A percentile compares a stretch with the other conserved stretches of the same genome.
These are phyloP conservation scores for Cuculus canorus DNA, from an alignment of 2,797 vertebrate species.

Conservation along the genomic window DNA sequence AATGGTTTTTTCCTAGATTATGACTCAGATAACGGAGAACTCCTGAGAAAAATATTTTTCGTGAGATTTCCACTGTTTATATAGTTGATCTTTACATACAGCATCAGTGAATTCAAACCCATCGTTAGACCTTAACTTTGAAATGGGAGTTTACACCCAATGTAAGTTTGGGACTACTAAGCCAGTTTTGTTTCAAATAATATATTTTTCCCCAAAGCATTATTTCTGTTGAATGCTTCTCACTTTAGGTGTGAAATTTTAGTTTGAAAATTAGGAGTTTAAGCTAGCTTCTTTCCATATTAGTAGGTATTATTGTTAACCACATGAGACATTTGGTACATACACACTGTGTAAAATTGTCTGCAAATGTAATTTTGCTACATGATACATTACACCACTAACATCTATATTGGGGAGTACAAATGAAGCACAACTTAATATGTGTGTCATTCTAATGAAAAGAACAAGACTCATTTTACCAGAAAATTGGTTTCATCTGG, in stretches of 20 bases:
- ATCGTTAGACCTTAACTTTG: not conserved
- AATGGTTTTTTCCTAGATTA: conserved; percentile 38
- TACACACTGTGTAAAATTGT: conserved; percentile 40
- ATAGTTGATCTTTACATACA: conserved; percentile 15
- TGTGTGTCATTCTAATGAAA: conserved; percentile 77
- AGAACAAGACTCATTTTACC: conserved; percentile 74
- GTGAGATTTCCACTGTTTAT: conserved; percentile 30
- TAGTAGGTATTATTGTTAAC: conserved; percentile 55
- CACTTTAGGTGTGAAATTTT: not conserved
- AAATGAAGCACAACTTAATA: conserved; percentile 73
- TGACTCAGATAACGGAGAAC: conserved; percentile 28
- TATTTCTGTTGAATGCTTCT: conserved; percentile 25
- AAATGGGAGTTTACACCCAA: not conserved
- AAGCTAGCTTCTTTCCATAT: conserved; percentile 41
- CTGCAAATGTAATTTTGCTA: conserved; percentile 69
- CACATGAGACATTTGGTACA: conserved; percentile 37
- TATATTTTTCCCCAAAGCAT: conserved; percentile 30
- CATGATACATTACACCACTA: conserved; percentile 59
- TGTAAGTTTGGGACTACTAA: not conserved
- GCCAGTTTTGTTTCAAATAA: not conserved
- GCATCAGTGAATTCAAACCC: not conserved
- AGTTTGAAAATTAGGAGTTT: conserved; percentile 50
- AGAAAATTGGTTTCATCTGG: conserved; percentile 81
- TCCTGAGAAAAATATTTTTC: conserved; percentile 7
- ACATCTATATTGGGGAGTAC: conserved; percentile 60